Conservation (phyloP, 2,113 vertebrate species). For the Martes martes region DNA sequence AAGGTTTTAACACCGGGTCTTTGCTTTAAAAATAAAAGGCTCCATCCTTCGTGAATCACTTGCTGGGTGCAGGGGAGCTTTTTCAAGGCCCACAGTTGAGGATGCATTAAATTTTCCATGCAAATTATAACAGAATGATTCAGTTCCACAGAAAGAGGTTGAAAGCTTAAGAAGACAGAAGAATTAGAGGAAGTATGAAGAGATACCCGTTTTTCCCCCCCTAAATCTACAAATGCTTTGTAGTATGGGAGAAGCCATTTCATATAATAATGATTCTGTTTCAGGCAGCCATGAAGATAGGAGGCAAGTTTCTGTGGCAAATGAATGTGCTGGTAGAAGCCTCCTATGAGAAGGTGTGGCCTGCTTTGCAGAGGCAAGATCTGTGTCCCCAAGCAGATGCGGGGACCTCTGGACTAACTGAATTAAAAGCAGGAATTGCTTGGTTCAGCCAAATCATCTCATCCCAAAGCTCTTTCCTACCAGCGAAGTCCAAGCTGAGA, state of each 20-base stretch:
- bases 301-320: not conserved
- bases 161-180: not conserved
- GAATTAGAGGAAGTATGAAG: not conserved
- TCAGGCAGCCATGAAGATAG: not conserved
- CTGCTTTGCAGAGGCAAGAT: not conserved
- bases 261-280: not conserved
- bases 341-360: not conserved
- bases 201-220: fast-evolving
- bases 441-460: not conserved
- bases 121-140: not conserved
- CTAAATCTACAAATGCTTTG: not conserved
- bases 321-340: not conserved
- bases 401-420: not conserved
- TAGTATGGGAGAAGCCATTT: not conserved
- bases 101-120: not conserved
- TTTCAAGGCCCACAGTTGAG: not conserved
- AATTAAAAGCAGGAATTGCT: not conserved
- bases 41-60: not conserved
- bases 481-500: not conserved
- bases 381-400: not conserved
- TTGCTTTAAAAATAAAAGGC: not conserved
- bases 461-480: not conserved
- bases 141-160: not conserved
- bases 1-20: not conserved
- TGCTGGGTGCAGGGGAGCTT: not conserved